phyloP scores from a whole-genome alignment of 2,113 vertebrate genomes.

The Callorhinus ursinus region DNA sequence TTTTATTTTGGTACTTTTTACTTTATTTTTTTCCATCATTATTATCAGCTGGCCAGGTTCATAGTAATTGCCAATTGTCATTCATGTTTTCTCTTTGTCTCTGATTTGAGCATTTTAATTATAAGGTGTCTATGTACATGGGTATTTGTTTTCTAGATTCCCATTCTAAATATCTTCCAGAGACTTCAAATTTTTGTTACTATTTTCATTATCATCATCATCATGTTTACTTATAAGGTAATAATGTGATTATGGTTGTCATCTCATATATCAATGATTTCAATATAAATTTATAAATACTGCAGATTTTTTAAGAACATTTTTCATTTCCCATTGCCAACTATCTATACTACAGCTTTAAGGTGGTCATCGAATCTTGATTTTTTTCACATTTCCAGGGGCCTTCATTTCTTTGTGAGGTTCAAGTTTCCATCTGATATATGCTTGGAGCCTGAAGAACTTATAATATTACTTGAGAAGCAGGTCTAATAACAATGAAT shows the following conservation, averaged over 20 bases:
- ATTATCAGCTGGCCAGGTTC: not conserved
- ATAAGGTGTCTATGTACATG: not conserved
- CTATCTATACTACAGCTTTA: not conserved
- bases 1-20: not conserved
- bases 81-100: not conserved
- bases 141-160: not conserved
- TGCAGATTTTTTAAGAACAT: not conserved
- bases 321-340: not conserved
- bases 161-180: not conserved
- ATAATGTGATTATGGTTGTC: not conserved
- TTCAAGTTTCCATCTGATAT: not conserved
- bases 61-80: not conserved
- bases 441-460: not conserved
- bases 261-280: not conserved
- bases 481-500: not conserved
- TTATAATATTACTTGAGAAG: not conserved
- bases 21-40: not conserved
- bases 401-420: not conserved
- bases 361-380: not conserved
- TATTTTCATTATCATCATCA: not conserved
- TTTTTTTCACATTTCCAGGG: not conserved
- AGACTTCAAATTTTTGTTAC: not conserved
- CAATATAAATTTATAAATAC: not conserved
- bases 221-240: not conserved
- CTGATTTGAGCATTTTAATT: not conserved